A percentile compares a stretch with the other conserved stretches of the same genome.
Evolutionary conservation across 2,797 vertebrate genomes (phyloP).

Genomic region (Taeniopygia guttata): DNA sequence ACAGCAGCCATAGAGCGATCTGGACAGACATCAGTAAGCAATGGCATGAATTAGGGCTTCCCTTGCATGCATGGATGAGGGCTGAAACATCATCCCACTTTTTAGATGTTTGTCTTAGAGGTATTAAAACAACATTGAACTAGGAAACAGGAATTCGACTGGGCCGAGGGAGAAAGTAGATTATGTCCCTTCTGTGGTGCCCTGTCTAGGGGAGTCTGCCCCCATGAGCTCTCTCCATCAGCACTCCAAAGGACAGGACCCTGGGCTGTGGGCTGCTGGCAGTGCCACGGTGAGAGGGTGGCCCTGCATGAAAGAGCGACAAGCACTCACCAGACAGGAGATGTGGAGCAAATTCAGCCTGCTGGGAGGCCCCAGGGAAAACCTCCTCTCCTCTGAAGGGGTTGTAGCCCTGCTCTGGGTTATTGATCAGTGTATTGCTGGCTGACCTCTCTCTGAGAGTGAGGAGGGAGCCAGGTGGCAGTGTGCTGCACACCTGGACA

Average conservation of each 20-base stretch:
- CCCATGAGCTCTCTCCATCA: accelerated
- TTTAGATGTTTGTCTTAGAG: background rate
- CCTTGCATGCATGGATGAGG: accelerated
- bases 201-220: accelerated
- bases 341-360: background rate
- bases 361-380: background rate
- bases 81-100: background rate
- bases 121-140: background rate
- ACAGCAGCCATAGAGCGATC: accelerated
- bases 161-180: background rate
- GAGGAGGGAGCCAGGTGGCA: background rate
- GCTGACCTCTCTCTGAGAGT: background rate
- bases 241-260: background rate
- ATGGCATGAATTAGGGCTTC: background rate
- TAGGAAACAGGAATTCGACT: background rate
- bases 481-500: accelerated
- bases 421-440: accelerated
- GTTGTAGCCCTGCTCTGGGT: background rate
- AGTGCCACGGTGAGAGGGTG: accelerated
- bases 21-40: background rate
- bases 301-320: accelerated
- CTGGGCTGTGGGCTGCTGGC: background rate
- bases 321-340: accelerated
- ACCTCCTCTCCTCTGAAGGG: background rate
- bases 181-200: background rate